These are phyloP conservation scores for Cynocephalus volans DNA, from an alignment of 2,113 vertebrate species.

Conservation along the genomic window DNA sequence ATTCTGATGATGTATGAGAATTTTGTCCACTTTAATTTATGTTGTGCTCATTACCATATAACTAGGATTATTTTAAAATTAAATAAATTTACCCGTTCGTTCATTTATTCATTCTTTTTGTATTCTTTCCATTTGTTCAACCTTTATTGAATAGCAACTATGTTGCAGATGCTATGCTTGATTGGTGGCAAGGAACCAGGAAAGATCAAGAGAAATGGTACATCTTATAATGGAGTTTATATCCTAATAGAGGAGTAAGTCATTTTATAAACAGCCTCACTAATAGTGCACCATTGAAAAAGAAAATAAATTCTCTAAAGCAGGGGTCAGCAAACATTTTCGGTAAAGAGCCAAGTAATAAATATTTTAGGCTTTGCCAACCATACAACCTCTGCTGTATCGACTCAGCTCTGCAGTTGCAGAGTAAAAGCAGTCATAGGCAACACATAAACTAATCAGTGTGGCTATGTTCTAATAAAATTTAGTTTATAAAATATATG, in stretches of 20 bases:
- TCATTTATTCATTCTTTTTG: background rate
- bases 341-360: background rate
- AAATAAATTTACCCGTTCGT: background rate
- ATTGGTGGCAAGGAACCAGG: background rate
- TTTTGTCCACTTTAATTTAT: background rate
- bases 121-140: background rate
- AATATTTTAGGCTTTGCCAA: background rate
- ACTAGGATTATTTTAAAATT: background rate
- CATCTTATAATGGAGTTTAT: background rate
- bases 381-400: background rate
- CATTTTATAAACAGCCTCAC: background rate
- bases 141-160: background rate
- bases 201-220: background rate
- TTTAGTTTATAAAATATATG: background rate
- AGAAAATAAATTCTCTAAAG: slow-evolving; percentile 14
- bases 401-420: background rate
- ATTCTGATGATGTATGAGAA: background rate
- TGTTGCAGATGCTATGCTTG: background rate
- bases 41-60: background rate
- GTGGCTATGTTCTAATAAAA: background rate
- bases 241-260: background rate
- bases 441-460: background rate
- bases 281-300: background rate
- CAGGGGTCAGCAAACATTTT: background rate
- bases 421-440: background rate